Base-by-base conservation (phyloP, 2,797 vertebrate species). In the Moxostoma hubbsi region DNA sequence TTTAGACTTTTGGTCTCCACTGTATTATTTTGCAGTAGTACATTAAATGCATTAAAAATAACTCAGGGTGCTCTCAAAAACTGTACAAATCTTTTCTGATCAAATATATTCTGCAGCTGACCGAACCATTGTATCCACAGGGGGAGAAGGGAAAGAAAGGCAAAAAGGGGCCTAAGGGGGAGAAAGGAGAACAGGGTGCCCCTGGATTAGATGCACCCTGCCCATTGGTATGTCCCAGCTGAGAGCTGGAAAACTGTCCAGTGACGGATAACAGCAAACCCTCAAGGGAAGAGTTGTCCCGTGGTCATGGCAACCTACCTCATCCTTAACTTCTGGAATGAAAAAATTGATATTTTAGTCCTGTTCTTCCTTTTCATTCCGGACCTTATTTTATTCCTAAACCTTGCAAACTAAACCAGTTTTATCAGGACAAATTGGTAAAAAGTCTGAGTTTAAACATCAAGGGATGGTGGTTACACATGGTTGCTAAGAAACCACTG, bases 131-230 rank as follows among this genome's bases (percentile, higher is more conserved):
- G 95, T 97, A 94, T 99, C 87, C 96, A 93, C 98, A 99, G 98
- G 98, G 98, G 96, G 98, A 99, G 96, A 99, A 98, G 97, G 98
- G 98, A 97, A 99, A 98, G 95, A 99, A 99, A 95, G 97, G 98
- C 95, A 99, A 98, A 99, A 99, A 98, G 93, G 98, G 98, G 95
- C 98, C 98, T 94, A 99, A 99, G 96, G 98, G 98, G 95, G 98
- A 99, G 95, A 99, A 99, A 98, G 98, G 98, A 97, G 98, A 99
- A 97, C 98, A 99, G 96, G 98, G 98, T 95, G 98, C 98, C 89
- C 98, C 98, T 92, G 98, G 98, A 98, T 99, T 99, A 97, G 98
- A 99, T 97, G 98, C 98, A 94, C 98, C 98, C 93, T 99, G 98
- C 95, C 98, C 98, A 88, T 98, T 99, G 98, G 98, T 99, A 99